Conservation (phyloP, 1,140 invertebrate genomes). For the Drosophila leontia region DNA sequence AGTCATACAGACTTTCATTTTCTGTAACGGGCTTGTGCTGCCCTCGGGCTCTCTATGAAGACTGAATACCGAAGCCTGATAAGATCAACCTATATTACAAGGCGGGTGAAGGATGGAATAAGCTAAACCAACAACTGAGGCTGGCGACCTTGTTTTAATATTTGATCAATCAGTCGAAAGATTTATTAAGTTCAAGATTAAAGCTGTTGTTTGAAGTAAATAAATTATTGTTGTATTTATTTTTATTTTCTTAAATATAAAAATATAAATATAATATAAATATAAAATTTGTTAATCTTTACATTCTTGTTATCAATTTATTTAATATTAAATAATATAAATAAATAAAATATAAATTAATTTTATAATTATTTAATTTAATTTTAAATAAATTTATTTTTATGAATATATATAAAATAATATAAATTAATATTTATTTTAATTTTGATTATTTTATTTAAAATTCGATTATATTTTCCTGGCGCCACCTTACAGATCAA, state of each 20-base stretch:
- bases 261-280: neutral
- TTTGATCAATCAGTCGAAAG: slow-evolving; percentile 1
- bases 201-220: neutral
- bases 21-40: neutral
- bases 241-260: neutral
- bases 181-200: neutral
- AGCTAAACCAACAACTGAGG: neutral
- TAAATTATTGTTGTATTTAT: neutral
- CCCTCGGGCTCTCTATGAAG: neutral
- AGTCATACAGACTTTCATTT: neutral
- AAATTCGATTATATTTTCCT: neutral
- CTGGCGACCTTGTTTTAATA: neutral
- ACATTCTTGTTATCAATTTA: neutral
- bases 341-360: too few species aligned
- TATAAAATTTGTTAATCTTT: neutral
- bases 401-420: too few species aligned
- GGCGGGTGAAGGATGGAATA: neutral
- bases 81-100: neutral
- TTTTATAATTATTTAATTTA: too few species aligned
- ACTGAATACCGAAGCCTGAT: neutral
- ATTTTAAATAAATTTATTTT: too few species aligned
- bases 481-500: neutral
- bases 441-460: too few species aligned
- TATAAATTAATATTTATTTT: too few species aligned
- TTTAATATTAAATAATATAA: too few species aligned